phyloP scores from a whole-genome alignment of 2,888 invertebrate species.

The Biston stratarius region DNA sequence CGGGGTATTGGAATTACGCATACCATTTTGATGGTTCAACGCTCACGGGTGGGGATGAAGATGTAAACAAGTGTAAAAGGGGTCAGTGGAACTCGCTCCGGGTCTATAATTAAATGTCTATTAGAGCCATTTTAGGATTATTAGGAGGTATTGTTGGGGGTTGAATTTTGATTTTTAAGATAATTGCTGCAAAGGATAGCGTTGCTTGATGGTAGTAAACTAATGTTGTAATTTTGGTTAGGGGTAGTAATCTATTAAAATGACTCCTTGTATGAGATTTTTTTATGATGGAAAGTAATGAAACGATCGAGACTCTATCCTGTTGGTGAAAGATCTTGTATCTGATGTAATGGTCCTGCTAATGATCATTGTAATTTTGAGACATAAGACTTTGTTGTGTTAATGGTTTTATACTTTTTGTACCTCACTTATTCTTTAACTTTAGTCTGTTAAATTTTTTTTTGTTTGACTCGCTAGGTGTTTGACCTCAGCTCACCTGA shows the following conservation, averaged over 20 bases:
- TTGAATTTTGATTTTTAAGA: constrained; percentile 66
- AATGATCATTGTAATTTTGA: too few species aligned
- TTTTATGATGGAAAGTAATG: constrained; percentile 3
- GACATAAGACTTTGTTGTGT: too few species aligned
- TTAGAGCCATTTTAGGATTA: constrained; percentile 80
- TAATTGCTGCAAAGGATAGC: constrained; percentile 67
- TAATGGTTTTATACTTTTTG: too few species aligned
- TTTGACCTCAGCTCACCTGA: too few species aligned
- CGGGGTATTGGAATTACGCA: constrained; percentile 84
- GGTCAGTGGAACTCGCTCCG: constrained; percentile 80
- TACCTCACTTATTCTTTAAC: too few species aligned
- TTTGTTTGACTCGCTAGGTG: too few species aligned
- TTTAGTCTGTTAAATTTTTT: too few species aligned
- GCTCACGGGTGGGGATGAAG: constrained; percentile 80
- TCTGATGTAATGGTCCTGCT: too few species aligned
- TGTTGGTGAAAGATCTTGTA: neutral
- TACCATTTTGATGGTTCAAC: constrained; percentile 84
- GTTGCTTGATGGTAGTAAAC: constrained; percentile 57
- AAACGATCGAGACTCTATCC: neutral
- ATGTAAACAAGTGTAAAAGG: constrained; percentile 87
- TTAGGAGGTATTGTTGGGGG: constrained; percentile 76
- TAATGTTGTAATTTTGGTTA: constrained; percentile 54
- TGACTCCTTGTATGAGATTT: constrained; percentile 36
- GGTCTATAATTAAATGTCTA: constrained; percentile 83
- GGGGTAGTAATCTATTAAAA: constrained; percentile 47